Evolutionary conservation across 2,113 vertebrate genomes (phyloP).

Genomic region (Chinchilla lanigera): DNA sequence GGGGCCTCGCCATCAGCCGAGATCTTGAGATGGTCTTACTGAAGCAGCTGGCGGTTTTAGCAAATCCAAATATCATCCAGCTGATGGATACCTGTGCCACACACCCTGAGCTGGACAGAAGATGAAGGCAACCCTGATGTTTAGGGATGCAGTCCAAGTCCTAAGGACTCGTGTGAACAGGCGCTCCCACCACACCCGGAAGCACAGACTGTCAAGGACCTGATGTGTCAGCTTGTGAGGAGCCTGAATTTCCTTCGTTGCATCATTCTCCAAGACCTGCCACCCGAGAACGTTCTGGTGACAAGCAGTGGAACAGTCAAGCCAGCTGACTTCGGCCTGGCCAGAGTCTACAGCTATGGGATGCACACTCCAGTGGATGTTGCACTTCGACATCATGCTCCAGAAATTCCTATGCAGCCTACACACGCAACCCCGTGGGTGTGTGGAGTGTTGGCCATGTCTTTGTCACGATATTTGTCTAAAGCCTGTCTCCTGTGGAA

Average conservation of each 20-base stretch:
- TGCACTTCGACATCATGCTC: slow-evolving; percentile 94
- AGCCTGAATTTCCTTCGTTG: slow-evolving; percentile 93
- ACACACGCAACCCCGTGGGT: slow-evolving; percentile 93
- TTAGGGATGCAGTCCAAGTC: slow-evolving; percentile 94
- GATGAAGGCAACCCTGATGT: slow-evolving; percentile 94
- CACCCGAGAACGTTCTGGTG: slow-evolving; percentile 95
- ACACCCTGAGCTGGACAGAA: slow-evolving; percentile 91
- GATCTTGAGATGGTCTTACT: slow-evolving; percentile 93
- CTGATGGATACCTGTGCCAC: slow-evolving; percentile 94
- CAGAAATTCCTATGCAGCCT: slow-evolving; percentile 93
- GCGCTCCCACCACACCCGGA: slow-evolving; percentile 90
- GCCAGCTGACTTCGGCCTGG: slow-evolving; percentile 94
- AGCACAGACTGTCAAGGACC: slow-evolving; percentile 89
- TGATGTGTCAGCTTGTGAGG: slow-evolving; percentile 92
- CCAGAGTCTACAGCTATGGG: slow-evolving; percentile 95
- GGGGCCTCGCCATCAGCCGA: slow-evolving; percentile 92
- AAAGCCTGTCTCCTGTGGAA: slow-evolving; percentile 94
- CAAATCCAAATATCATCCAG: slow-evolving; percentile 93
- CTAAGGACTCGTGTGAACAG: slow-evolving; percentile 92
- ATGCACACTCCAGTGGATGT: slow-evolving; percentile 94
- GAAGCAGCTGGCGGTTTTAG: slow-evolving; percentile 92
- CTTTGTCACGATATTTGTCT: slow-evolving; percentile 94
- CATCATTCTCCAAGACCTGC: slow-evolving; percentile 94
- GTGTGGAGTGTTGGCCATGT: slow-evolving; percentile 96
- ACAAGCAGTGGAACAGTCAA: slow-evolving; percentile 94